These are phyloP conservation scores for Flexamia atlantica DNA, from an alignment of 2,888 invertebrate species.

Conservation along the genomic window DNA sequence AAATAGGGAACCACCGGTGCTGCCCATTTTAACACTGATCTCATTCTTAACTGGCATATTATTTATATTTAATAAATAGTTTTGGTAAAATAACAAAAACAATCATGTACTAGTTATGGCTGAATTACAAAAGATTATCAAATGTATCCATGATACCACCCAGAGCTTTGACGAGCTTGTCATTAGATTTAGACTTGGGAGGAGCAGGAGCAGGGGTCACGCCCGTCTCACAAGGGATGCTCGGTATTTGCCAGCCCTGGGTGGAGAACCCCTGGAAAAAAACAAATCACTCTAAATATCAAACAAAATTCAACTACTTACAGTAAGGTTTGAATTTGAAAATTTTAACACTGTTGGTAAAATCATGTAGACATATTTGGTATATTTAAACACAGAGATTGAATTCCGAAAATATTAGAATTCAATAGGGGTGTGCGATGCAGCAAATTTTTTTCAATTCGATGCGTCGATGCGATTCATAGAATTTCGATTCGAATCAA, in stretches of 20 bases:
- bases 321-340: no score
- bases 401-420: no score
- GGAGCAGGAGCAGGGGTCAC: conserved; percentile 63
- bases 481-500: no score
- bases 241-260: conserved; percentile 72
- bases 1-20: neutral
- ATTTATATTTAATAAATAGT: neutral
- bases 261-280: conserved; percentile 71
- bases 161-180: conserved; percentile 60
- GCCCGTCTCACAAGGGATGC: conserved; percentile 72
- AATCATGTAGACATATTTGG: no score
- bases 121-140: conserved; percentile 60
- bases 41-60: neutral
- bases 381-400: no score
- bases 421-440: no score
- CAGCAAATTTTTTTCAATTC: no score
- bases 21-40: neutral
- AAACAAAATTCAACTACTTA: no score
- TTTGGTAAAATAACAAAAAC: conserved; percentile 29
- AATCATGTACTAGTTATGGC: neutral
- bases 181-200: conserved; percentile 39
- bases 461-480: no score
- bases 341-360: no score
- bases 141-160: conserved; percentile 61
- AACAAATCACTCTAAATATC: no score